These are phyloP conservation scores for Ictalurus punctatus DNA, from an alignment of 2,113 vertebrate genomes.

Conservation along the genomic window DNA sequence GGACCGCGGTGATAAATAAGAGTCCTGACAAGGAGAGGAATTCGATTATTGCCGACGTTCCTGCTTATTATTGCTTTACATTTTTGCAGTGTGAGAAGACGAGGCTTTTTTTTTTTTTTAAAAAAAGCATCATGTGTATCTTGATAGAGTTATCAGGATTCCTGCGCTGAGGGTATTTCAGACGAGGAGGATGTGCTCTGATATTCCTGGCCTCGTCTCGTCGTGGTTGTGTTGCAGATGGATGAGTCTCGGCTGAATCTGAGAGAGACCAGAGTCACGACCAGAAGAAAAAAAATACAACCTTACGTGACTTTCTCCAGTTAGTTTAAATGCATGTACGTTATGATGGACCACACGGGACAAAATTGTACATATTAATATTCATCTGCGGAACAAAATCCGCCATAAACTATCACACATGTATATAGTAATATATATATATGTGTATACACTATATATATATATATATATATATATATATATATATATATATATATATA, in stretches of 20 bases:
- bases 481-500: too few relatives aligned
- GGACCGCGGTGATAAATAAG: conserved; percentile 37
- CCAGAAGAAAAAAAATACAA: conserved; percentile 2
- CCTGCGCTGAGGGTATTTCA: conserved; percentile 39
- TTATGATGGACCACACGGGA: not conserved
- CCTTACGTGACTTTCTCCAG: conserved; percentile 1
- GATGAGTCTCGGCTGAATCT: conserved; percentile 49
- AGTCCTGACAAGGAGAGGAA: conserved; percentile 42
- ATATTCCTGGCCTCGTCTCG: conserved; percentile 48
- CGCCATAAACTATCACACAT: not conserved
- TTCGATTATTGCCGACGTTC: conserved; percentile 45
- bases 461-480: too few relatives aligned
- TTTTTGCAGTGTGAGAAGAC: conserved; percentile 51
- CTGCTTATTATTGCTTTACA: conserved; percentile 40
- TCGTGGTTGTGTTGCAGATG: conserved; percentile 53
- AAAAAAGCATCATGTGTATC: conserved; percentile 42
- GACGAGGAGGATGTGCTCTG: conserved; percentile 44
- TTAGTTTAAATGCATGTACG: not conserved
- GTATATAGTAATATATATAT: too few relatives aligned
- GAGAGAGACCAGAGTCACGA: not conserved
- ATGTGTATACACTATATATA: too few relatives aligned
- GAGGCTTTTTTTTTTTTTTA: conserved; percentile 13
- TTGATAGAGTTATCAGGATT: conserved; percentile 46
- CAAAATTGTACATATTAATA: not conserved
- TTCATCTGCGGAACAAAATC: not conserved